Evolutionary conservation across 2,113 vertebrate genomes (phyloP).

Genomic region (Centropus bengalensis): DNA sequence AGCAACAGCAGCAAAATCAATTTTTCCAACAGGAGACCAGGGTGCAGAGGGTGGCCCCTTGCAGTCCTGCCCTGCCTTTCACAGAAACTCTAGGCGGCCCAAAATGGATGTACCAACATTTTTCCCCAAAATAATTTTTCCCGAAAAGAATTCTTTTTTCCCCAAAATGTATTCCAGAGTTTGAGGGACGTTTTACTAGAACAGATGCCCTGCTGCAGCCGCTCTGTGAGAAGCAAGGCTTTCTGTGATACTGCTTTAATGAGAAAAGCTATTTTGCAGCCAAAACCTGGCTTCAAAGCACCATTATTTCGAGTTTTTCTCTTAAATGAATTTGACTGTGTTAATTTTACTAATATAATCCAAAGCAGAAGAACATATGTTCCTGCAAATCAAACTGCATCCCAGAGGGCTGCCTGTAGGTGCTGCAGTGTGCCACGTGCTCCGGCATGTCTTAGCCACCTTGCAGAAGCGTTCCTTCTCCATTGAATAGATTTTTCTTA

Average conservation of each 20-base stretch:
- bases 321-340: neutral
- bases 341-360: neutral
- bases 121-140: neutral
- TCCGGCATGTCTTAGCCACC: neutral
- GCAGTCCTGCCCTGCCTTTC: neutral
- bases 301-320: neutral
- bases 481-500: neutral
- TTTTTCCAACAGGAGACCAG: neutral
- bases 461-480: neutral
- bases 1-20: neutral
- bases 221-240: neutral
- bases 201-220: fast-evolving
- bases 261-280: neutral
- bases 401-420: neutral
- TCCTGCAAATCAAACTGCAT: neutral
- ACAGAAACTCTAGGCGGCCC: fast-evolving
- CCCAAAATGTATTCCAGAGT: neutral
- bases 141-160: neutral
- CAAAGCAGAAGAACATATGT: neutral
- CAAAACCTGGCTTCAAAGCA: neutral
- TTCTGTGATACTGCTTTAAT: neutral
- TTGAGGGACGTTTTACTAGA: neutral
- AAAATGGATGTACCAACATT: neutral
- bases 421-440: neutral
- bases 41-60: neutral